Conservation (phyloP, 2,888 invertebrate genomes). For the Nebria salina region DNA sequence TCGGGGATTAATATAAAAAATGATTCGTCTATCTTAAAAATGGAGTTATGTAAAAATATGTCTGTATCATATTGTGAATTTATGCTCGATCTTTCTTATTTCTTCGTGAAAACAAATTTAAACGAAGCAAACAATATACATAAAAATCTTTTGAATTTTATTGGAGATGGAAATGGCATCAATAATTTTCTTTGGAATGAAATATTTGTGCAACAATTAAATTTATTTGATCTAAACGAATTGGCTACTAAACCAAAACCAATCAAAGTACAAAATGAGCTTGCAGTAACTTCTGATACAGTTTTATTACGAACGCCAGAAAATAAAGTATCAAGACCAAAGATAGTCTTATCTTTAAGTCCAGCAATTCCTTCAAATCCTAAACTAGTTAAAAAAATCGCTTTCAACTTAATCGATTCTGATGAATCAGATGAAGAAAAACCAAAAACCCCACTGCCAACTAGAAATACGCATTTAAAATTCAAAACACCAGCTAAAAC, state of each 20-base stretch:
- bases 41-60: slow-evolving; percentile 49
- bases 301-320: slow-evolving; percentile 47
- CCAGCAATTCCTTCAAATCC: slow-evolving; percentile 39
- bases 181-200: slow-evolving; percentile 52
- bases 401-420: slow-evolving; percentile 44
- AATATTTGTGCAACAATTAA: slow-evolving; percentile 50
- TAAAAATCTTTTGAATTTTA: slow-evolving; percentile 48
- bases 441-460: slow-evolving; percentile 26
- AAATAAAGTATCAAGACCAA: slow-evolving; percentile 42
- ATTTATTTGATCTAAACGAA: slow-evolving; percentile 37
- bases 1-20: slow-evolving; percentile 40
- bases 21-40: slow-evolving; percentile 31
- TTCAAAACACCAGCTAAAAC: slow-evolving; percentile 31
- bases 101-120: slow-evolving; percentile 47
- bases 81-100: slow-evolving; percentile 52
- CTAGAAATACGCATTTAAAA: slow-evolving; percentile 30
- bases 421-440: slow-evolving; percentile 27
- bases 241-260: background rate
- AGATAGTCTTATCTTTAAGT: slow-evolving; percentile 31
- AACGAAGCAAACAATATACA: slow-evolving; percentile 50
- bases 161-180: slow-evolving; percentile 49
- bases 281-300: slow-evolving; percentile 13
- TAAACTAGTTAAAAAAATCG: slow-evolving; percentile 43
- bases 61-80: slow-evolving; percentile 48
- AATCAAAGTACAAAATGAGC: slow-evolving; percentile 9